These are phyloP conservation scores for Operophtera brumata DNA, from an alignment of 2,888 invertebrate species.

Conservation along the genomic window DNA sequence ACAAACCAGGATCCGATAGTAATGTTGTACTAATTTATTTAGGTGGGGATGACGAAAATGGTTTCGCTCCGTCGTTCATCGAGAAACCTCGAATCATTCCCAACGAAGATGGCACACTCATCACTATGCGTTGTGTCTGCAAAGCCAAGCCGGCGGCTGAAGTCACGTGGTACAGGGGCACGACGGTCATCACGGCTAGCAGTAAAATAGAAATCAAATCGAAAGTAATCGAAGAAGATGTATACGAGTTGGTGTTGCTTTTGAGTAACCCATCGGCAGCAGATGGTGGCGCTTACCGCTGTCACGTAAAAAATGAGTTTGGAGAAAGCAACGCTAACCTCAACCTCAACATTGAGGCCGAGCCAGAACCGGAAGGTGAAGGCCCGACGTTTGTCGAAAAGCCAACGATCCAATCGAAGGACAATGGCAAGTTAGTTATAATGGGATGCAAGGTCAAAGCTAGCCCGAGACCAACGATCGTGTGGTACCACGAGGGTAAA, in stretches of 20 bases:
- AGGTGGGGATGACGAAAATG: constrained; percentile 95
- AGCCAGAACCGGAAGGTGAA: constrained; percentile 95
- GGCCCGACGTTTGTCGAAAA: constrained; percentile 97
- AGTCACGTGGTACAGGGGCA: constrained; percentile 97
- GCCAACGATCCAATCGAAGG: constrained; percentile 91
- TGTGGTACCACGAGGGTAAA: constrained; percentile 78
- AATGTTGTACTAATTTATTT: constrained; percentile 44
- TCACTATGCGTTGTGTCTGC: constrained; percentile 98
- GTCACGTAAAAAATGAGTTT: constrained; percentile 96
- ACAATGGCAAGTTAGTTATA: constrained; percentile 74
- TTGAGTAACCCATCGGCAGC: constrained; percentile 76
- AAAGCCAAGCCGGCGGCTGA: constrained; percentile 97
- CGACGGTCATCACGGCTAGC: constrained; percentile 90
- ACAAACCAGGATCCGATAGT: constrained; percentile 25
- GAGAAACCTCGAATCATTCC: constrained; percentile 99
- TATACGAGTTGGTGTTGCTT: constrained; percentile 90
- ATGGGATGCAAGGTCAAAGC: constrained; percentile 79
- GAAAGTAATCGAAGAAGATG: constrained; percentile 88
- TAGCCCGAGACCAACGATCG: constrained; percentile 74
- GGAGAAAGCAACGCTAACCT: constrained; percentile 98
- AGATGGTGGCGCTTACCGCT: constrained; percentile 85
- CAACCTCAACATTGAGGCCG: constrained; percentile 97
- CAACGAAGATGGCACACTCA: constrained; percentile 97
- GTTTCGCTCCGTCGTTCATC: constrained; percentile 97
- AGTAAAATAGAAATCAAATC: constrained; percentile 91